phyloP scores from a whole-genome alignment of 2,113 vertebrate species.

The Butastur rufipennis region DNA sequence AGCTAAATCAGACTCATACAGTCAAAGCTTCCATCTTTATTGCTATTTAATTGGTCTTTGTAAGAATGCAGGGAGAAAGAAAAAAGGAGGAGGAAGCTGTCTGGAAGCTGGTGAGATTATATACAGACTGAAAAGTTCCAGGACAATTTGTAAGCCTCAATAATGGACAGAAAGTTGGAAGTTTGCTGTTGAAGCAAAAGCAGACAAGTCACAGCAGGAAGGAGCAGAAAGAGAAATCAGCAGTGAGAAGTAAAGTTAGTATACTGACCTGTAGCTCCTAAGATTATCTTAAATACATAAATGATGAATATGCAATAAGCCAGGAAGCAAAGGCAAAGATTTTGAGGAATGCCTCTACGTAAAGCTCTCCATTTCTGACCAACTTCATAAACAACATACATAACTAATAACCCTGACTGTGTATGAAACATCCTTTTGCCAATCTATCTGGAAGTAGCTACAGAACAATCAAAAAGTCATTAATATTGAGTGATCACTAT shows the following conservation, averaged over 20 bases:
- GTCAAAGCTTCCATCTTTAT: background rate
- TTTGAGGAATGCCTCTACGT: background rate
- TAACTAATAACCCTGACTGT: background rate
- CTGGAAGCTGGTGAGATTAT: background rate
- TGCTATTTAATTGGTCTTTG: background rate
- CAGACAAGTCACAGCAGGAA: background rate
- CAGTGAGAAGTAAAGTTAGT: background rate
- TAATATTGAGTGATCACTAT: background rate
- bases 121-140: background rate
- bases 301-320: background rate
- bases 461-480: background rate
- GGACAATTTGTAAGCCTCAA: background rate
- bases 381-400: background rate
- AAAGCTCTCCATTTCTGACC: background rate
- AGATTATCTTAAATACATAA: background rate
- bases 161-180: background rate
- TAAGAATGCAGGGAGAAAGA: background rate
- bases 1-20: background rate
- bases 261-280: background rate
- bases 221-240: background rate
- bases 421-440: background rate
- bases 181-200: background rate
- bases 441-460: background rate
- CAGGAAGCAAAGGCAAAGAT: background rate
- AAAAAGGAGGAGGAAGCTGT: background rate